Conservation (phyloP, 2,888 invertebrate genomes). For the Asteroscopus sphinx region DNA sequence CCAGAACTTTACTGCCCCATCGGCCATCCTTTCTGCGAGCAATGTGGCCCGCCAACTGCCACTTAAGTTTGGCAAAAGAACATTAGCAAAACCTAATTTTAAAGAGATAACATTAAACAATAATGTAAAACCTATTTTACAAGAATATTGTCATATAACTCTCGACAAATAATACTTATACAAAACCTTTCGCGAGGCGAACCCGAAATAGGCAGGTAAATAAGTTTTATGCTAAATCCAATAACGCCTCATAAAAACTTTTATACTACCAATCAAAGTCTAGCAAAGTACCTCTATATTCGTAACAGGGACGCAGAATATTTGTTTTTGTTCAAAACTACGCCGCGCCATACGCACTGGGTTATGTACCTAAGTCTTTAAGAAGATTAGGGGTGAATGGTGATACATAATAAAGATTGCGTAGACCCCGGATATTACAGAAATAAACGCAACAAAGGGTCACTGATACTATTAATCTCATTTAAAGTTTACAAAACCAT, state of each 20-base stretch:
- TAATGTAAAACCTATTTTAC: conserved; percentile 3
- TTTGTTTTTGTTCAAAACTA: conserved; percentile 42
- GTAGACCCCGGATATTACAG: conserved; percentile 15
- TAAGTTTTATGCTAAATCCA: conserved; percentile 45
- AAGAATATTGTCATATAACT: conserved; percentile 6
- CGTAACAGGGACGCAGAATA: conserved; percentile 9
- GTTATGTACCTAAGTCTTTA: conserved; percentile 34
- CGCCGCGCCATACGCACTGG: neutral
- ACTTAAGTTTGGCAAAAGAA: too few relatives aligned
- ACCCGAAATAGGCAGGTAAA: conserved; percentile 35
- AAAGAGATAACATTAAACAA: too few relatives aligned
- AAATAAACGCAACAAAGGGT: conserved; percentile 37
- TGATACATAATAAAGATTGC: conserved; percentile 34
- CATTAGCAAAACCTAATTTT: too few relatives aligned
- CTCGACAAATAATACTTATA: conserved; percentile 30
- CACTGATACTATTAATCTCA: conserved; percentile 25
- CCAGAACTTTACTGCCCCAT: too few relatives aligned
- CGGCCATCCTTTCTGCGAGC: too few relatives aligned
- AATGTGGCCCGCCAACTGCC: too few relatives aligned
- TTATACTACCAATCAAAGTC: conserved; percentile 45
- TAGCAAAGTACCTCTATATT: conserved; percentile 30
- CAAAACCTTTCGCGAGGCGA: conserved; percentile 11
- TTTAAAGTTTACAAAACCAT: conserved; percentile 37
- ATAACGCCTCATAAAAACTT: conserved; percentile 43
- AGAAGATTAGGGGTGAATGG: conserved; percentile 44